Conservation (phyloP, 2,888 invertebrate genomes). For the Cordylochernes scorpioides region DNA sequence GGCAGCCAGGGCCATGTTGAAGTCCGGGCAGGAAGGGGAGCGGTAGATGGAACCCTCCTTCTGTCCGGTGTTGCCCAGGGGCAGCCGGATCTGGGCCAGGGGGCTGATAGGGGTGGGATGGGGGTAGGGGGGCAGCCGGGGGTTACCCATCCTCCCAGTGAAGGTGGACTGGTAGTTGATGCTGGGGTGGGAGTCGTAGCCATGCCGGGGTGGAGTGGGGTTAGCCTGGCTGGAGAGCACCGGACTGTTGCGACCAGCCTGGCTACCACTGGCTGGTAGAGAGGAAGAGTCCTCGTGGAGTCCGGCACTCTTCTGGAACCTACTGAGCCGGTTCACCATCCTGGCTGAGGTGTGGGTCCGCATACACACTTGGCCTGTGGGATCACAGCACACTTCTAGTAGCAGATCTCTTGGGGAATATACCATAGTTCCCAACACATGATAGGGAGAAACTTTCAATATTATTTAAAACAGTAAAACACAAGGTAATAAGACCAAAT, state of each 20-base stretch:
- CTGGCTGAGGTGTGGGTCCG: constrained; percentile 80
- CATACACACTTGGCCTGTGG: constrained; percentile 44
- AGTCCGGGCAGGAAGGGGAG: constrained; percentile 34
- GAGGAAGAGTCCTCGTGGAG: constrained; percentile 29
- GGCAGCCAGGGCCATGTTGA: constrained; percentile 47
- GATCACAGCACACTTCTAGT: too few species aligned
- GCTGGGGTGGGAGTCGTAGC: constrained; percentile 28
- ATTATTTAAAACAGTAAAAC: not conserved
- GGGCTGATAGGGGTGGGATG: constrained; percentile 51
- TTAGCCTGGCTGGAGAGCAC: constrained; percentile 24
- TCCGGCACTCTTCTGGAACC: constrained; percentile 88
- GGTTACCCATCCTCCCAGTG: constrained; percentile 31
- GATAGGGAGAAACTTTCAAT: not conserved
- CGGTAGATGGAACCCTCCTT: constrained; percentile 9
- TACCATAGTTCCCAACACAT: not conserved
- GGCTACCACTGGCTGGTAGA: constrained; percentile 30
- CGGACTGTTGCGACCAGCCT: constrained; percentile 38
- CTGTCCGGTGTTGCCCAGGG: constrained; percentile 9
- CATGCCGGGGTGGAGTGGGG: too few species aligned
- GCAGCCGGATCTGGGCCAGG: constrained; percentile 49
- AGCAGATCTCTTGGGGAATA: too few species aligned
- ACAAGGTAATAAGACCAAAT: not conserved
- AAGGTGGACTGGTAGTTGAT: constrained; percentile 28
- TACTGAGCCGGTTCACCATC: constrained; percentile 72
- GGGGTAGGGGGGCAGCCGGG: constrained; percentile 68